Base-by-base conservation (phyloP, 2,888 invertebrate genomes). In the Drosophila cognata region DNA sequence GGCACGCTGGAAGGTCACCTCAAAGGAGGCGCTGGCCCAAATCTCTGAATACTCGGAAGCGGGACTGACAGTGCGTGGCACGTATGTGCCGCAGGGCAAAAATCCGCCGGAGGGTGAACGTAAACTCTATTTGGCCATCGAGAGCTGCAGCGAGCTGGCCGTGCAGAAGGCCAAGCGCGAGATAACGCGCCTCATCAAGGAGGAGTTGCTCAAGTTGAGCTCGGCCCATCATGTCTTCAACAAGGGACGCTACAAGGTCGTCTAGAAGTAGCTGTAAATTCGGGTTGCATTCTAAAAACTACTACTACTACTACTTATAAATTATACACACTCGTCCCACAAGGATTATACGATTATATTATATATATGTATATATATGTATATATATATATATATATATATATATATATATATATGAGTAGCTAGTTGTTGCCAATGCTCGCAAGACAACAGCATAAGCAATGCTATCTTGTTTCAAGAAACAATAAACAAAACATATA, bases 11-110 rank as follows among this genome's bases (percentile, higher is more conserved):
- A 95, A 98, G 81, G 98, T 99, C 67, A 99, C 99, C 7, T 98
- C 98, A 80, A 99, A 98, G 96, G 99, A 99, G 94, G 99, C 99
- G 7, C 94, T 99, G 79, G 98, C 98, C 0, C 98, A 99, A 92
- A 99, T 99, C 89, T 98, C 98, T 57, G 99, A 99, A 93, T 99
- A 99, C 93, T 99, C 99, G 0, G 99, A 99, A 93, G 99, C 99
- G 0, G 99, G 99, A 43, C 97, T 99, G 75, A 99, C 99, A 0
- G 99, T 99, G 0, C 95, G 99, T 51, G 99, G 99, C n/a, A 99
- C 99, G 0, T 98, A 98, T 91, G 98, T 98, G 13, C 96, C 96
- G 0, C 95, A 97, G 2, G 98, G 98, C 70, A 98, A 98, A 92
- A 94, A 95, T 18, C 96, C 98, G 0, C 98, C 98, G 0, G 98